Base-by-base conservation (phyloP, 2,888 invertebrate genomes). In the Oeneis ivallda region DNA sequence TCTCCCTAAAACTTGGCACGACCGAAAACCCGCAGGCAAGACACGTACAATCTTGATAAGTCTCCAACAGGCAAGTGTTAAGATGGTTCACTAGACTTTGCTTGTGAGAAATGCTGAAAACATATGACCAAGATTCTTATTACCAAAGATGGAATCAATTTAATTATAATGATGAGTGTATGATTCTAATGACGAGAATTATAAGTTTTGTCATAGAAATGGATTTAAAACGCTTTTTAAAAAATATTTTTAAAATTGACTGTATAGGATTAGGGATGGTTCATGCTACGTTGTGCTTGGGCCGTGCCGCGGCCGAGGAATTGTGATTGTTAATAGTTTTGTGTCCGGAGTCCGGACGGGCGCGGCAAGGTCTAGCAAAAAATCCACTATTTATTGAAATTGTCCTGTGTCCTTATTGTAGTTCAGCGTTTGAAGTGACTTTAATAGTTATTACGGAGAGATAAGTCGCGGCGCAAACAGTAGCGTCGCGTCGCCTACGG, bases 11-110 rank as follows among this genome's bases (percentile, higher is more conserved):
- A 47, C 9, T 17, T 17, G 8, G 0, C 15, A 10, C 11, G 19
- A 11, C 8, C n/a, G 45, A 10, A 26, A n/a, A n/a, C 10, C 37
- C 15, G 5, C 19, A 41, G 2, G 15, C 19, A 15, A 26, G 26
- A 41, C 61, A 52, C 61, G 39, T 11, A 49, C n/a, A 77, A 43
- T 32, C 58, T 47, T 59, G 13, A 1, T 59, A 41, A 61, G 47
- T 58, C 67, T 54, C 52, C 64, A 32, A 47, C 47, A 59, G 52
- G 41, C 62, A 60, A 63, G 62, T 66, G 69, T 65, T 41, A 67
- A 67, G 62, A 71, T 66, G 66, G 70, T 70, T 67, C 63, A 68
- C 66, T 70, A 65, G 41, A 64, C 52, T 39, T 65, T 63, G 63
- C 45, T 66, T 57, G 19, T 64, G 50, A 58, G 54, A 49, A 64